Evolutionary conservation across 2,888 invertebrate species (phyloP).

Genomic region (Mongoloraphidia duomilia): DNA sequence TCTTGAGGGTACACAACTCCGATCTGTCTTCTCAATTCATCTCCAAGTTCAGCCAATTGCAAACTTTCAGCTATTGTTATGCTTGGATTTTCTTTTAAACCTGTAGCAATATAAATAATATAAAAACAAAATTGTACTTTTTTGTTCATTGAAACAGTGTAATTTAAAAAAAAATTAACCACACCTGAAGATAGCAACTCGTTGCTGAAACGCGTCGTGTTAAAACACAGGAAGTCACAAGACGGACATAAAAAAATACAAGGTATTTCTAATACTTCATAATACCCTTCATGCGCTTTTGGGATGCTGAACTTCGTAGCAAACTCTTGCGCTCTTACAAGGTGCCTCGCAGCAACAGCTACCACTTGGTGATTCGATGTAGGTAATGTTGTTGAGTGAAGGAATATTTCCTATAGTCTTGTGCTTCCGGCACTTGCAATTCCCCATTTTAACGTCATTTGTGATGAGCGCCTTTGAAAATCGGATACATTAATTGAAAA

Average conservation of each 20-base stretch:
- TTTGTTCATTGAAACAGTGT: conserved; percentile 6
- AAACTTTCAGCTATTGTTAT: conserved; percentile 54
- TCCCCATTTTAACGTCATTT: conserved; percentile 70
- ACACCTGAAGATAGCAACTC: too few relatives aligned
- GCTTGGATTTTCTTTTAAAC: conserved; percentile 51
- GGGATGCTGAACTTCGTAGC: conserved; percentile 57
- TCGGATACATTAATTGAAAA: too few relatives aligned
- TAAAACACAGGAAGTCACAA: conserved; percentile 33
- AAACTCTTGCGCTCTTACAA: conserved; percentile 60
- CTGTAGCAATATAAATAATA: conserved; percentile 28
- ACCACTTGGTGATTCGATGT: conserved; percentile 51
- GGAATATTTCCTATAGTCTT: conserved; percentile 76
- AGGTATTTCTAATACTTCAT: too few relatives aligned
- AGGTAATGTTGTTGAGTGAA: conserved; percentile 51
- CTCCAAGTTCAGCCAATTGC: conserved; percentile 53
- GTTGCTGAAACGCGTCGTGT: too few relatives aligned
- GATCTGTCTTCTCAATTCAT: conserved; percentile 43
- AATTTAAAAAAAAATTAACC: too few relatives aligned
- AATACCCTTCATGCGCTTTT: conserved; percentile 61
- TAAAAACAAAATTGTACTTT: not conserved
- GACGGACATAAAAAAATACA: too few relatives aligned
- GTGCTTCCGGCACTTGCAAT: conserved; percentile 68
- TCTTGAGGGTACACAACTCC: conserved; percentile 2
- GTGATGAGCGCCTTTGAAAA: conserved; percentile 13
- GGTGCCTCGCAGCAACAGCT: conserved; percentile 65